phyloP scores from a whole-genome alignment of 1,140 invertebrate species.

The Steinernema khuongi region DNA sequence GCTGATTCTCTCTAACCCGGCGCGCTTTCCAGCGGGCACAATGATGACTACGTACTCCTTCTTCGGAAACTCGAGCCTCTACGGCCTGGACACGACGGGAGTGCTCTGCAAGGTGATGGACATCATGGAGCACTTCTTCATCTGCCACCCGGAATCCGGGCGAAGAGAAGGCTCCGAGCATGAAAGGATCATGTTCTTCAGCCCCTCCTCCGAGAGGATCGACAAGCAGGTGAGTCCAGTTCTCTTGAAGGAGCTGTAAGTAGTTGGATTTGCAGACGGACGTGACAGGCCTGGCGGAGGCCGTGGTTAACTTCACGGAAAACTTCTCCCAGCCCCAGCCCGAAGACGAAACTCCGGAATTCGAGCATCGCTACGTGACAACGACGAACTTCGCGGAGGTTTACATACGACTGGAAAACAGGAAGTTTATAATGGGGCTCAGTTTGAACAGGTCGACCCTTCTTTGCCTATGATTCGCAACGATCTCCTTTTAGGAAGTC shows the following conservation, averaged over 20 bases:
- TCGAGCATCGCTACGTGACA: conserved; percentile 28
- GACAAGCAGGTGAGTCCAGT: conserved; percentile 33
- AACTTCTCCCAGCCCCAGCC: conserved; percentile 22
- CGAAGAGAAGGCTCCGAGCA: conserved; percentile 36
- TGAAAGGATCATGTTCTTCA: conserved; percentile 40
- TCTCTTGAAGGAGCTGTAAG: conserved; percentile 8
- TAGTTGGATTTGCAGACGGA: conserved; percentile 26
- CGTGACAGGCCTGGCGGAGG: conserved; percentile 39
- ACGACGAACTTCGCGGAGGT: conserved; percentile 34
- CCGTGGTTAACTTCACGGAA: conserved; percentile 40
- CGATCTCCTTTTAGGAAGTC: conserved; percentile 22
- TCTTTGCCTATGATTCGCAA: background rate
- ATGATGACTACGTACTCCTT: background rate
- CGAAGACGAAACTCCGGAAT: conserved; percentile 18
- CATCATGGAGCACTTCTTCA: conserved; percentile 40
- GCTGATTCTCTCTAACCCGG: no score
- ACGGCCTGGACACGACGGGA: background rate
- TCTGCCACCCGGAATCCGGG: conserved; percentile 36
- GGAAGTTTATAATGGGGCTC: conserved; percentile 34
- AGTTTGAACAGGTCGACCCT: conserved; percentile 18
- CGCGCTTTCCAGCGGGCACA: background rate
- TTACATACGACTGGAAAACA: conserved; percentile 34
- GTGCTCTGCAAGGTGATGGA: conserved; percentile 23
- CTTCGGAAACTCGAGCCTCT: background rate
- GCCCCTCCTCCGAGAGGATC: conserved; percentile 29